These are phyloP conservation scores for Sturnira hondurensis DNA, from an alignment of 2,113 vertebrate genomes.

Conservation along the genomic window DNA sequence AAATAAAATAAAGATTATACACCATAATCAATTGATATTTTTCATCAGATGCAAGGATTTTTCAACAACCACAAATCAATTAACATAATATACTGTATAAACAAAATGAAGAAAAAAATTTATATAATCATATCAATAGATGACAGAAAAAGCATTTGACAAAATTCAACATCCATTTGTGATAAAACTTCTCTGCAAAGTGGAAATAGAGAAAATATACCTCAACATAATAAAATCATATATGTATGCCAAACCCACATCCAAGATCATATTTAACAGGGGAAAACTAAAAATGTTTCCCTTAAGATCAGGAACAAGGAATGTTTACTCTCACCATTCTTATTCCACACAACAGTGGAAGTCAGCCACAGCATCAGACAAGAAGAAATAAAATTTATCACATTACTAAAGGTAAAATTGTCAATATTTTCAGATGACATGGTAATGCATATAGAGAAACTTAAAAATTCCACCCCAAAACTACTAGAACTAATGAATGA, in stretches of 20 bases:
- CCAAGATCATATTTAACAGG: not conserved
- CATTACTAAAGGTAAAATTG: not conserved
- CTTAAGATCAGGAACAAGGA: not conserved
- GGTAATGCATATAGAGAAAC: not conserved
- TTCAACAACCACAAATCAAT: not conserved
- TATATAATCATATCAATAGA: not conserved
- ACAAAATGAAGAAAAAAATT: not conserved
- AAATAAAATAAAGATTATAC: too few species aligned
- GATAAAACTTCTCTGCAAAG: not conserved
- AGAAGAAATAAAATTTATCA: not conserved
- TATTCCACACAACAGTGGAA: not conserved
- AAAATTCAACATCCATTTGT: not conserved
- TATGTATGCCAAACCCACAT: not conserved
- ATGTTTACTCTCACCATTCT: not conserved
- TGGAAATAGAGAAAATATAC: not conserved
- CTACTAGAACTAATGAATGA: not conserved
- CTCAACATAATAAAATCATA: not conserved
- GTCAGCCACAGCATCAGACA: not conserved
- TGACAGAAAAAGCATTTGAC: not conserved
- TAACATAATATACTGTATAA: not conserved
- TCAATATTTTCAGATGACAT: not conserved
- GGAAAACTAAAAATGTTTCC: not conserved
- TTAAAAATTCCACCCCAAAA: not conserved
- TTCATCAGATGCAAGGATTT: not conserved
- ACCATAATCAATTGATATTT: not conserved